Conservation (phyloP, 2,888 invertebrate species). For the Troides oblongomaculatus region DNA sequence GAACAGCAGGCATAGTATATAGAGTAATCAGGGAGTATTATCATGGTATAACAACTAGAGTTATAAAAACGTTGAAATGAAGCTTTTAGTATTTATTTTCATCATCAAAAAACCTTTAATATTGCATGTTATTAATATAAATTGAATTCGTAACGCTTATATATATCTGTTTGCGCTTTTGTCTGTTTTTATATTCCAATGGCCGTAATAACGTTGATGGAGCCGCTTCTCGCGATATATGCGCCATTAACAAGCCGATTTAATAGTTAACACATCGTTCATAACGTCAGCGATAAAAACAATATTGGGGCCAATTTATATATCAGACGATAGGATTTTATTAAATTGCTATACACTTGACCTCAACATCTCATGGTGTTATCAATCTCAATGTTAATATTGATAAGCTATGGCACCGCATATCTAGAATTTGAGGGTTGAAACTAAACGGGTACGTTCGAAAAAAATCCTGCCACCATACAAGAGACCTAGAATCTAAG, state of each 20-base stretch:
- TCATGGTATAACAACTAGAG: too few species aligned
- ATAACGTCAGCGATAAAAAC: conserved; percentile 9
- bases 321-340: neutral
- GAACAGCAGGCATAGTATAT: too few species aligned
- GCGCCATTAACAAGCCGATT: conserved; percentile 22
- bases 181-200: conserved; percentile 14
- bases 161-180: conserved; percentile 1
- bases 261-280: conserved; percentile 23
- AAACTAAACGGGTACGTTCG: too few species aligned
- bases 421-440: too few species aligned
- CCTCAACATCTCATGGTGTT: too few species aligned
- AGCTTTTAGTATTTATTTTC: neutral
- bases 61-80: neutral
- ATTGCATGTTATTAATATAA: neutral
- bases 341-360: neutral
- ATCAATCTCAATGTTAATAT: too few species aligned
- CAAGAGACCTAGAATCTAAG: too few species aligned
- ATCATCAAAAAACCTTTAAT: neutral
- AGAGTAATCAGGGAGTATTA: too few species aligned
- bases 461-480: too few species aligned
- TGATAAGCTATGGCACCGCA: too few species aligned
- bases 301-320: conserved; percentile 11
- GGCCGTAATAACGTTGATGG: conserved; percentile 18
- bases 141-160: neutral
- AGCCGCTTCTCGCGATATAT: conserved; percentile 17